A percentile compares a stretch with the other conserved stretches of the same genome.
These are phyloP conservation scores for Thinocorus orbignyianus DNA, from an alignment of 2,113 vertebrate genomes.

Conservation along the genomic window DNA sequence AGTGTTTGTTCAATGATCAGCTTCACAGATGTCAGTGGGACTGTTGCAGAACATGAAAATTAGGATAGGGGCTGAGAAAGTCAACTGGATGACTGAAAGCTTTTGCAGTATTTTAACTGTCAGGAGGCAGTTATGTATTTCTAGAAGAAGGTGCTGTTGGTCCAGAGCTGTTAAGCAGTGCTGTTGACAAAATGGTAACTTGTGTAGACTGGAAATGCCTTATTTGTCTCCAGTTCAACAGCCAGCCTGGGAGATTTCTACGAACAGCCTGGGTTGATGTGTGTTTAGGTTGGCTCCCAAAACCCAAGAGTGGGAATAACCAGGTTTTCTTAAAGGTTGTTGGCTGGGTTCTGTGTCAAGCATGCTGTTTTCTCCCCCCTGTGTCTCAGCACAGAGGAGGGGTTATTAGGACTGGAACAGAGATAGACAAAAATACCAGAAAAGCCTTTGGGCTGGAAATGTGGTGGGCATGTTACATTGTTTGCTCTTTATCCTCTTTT, in stretches of 20 bases:
- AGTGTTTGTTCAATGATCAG: background rate
- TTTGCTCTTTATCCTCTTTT: background rate
- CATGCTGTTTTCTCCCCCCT: background rate
- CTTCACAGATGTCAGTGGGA: background rate
- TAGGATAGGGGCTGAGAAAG: background rate
- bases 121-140: background rate
- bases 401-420: background rate
- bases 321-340: background rate
- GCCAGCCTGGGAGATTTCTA: background rate
- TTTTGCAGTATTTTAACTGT: background rate
- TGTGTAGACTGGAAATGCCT: background rate
- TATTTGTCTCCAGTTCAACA: background rate
- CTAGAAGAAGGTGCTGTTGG: background rate
- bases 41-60: background rate
- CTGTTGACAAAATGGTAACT: background rate
- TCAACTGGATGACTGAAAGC: background rate
- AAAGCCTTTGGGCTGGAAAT: background rate
- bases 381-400: background rate
- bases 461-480: background rate
- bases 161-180: background rate
- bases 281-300: background rate
- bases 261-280: fast-evolving
- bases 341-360: background rate
- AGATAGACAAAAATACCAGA: background rate
- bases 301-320: background rate